Evolutionary conservation across 2,797 vertebrate species (phyloP).

Genomic region (Falco concolor): DNA sequence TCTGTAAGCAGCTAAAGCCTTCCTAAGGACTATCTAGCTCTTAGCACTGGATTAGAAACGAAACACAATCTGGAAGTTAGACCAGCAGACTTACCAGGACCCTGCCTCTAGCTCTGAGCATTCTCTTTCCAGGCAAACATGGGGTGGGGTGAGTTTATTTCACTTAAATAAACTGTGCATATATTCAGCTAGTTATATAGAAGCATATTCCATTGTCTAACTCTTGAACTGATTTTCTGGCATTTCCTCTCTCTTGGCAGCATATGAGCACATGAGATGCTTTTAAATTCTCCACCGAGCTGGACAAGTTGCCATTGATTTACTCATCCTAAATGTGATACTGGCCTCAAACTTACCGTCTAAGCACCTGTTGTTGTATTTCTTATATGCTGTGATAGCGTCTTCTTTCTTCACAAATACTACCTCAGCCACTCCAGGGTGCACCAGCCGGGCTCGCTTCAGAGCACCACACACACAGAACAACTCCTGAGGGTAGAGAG

Average conservation of each 20-base stretch:
- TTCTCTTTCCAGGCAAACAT: not conserved
- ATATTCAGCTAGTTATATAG: not conserved
- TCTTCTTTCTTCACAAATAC: slow-evolving; percentile 98
- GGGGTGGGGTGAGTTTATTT: not conserved
- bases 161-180: not conserved
- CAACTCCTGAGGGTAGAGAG: slow-evolving; percentile 80
- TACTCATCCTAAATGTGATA: not conserved
- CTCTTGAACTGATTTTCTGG: not conserved
- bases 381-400: slow-evolving; percentile 94
- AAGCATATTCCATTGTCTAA: fast-evolving
- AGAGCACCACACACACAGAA: slow-evolving; percentile 97
- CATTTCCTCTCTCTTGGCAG: not conserved
- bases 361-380: slow-evolving; percentile 97
- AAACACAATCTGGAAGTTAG: not conserved
- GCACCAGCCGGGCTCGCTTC: slow-evolving; percentile 90
- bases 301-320: not conserved
- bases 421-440: slow-evolving; percentile 92
- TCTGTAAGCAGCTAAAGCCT: not conserved
- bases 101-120: not conserved
- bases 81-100: not conserved
- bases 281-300: not conserved
- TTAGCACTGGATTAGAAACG: not conserved
- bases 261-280: not conserved
- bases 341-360: slow-evolving; percentile 80
- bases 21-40: not conserved